Percentiles rank a stretch among this genome's conserved stretches.
Evolutionary conservation across 2,888 invertebrate species (phyloP).

Genomic region (Drosophila falleni): DNA sequence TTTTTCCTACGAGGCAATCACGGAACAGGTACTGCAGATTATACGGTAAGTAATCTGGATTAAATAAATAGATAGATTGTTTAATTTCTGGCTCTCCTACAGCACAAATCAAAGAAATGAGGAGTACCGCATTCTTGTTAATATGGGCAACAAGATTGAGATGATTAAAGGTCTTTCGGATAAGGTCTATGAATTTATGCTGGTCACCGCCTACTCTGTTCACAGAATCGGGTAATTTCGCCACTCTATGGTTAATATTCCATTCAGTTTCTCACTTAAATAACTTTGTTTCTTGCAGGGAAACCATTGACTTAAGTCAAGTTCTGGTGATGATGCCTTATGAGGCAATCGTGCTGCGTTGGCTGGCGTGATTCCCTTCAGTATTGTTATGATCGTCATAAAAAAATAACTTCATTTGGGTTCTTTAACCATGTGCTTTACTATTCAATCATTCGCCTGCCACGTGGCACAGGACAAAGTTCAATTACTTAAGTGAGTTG

Average conservation of each 20-base stretch:
- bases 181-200: constrained; percentile 70
- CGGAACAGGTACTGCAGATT: constrained; percentile 81
- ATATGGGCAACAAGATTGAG: constrained; percentile 78
- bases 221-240: constrained; percentile 72
- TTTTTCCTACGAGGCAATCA: constrained; percentile 78
- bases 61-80: background rate
- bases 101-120: constrained; percentile 71
- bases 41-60: constrained; percentile 58
- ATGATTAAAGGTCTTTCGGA: constrained; percentile 56
- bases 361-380: constrained; percentile 49
- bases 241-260: accelerated
- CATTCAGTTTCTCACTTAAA: background rate
- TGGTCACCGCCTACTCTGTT: constrained; percentile 72
- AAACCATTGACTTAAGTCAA: constrained; percentile 62
- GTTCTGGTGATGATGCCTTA: constrained; percentile 74
- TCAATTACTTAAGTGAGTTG: constrained; percentile 23
- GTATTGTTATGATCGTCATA: constrained; percentile 23
- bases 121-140: constrained; percentile 79
- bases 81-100: background rate
- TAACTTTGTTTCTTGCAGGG: constrained; percentile 44
- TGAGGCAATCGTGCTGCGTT: constrained; percentile 78
- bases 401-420: constrained; percentile 26
- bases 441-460: constrained; percentile 11
- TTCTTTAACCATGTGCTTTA: background rate
- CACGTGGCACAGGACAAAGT: constrained; percentile 25